These are phyloP conservation scores for Candoia aspera DNA, from an alignment of 2,113 vertebrate genomes.

Conservation along the genomic window DNA sequence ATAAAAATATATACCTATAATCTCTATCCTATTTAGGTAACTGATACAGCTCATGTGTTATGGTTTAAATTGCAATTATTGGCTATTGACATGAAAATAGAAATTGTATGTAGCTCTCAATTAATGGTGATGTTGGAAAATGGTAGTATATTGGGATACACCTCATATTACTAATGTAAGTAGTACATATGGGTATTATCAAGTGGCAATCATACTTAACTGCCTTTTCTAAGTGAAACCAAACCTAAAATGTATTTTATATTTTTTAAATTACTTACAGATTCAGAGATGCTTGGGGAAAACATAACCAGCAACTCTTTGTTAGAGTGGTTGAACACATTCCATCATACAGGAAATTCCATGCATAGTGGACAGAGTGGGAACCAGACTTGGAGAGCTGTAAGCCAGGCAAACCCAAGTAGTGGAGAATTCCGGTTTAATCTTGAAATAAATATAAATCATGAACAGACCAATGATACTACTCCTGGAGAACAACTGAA, in stretches of 20 bases:
- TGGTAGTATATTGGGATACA: background rate
- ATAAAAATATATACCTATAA: background rate
- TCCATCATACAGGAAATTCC: conserved; percentile 89
- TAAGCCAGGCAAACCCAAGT: conserved; percentile 92
- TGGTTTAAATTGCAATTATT: background rate
- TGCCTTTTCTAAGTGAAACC: background rate
- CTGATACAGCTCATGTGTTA: background rate
- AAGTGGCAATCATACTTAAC: background rate
- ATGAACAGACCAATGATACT: conserved; percentile 81
- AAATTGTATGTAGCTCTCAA: conserved; percentile 26
- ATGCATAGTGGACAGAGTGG: conserved; percentile 93
- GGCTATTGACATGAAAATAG: conserved; percentile 59
- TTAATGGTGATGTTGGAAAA: background rate
- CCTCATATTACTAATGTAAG: background rate
- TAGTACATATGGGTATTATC: background rate
- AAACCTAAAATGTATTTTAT: conserved; percentile 21
- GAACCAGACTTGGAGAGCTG: conserved; percentile 94
- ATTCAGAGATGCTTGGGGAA: conserved; percentile 79
- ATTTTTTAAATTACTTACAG: conserved; percentile 69
- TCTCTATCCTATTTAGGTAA: background rate
- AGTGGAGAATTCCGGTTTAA: conserved; percentile 94
- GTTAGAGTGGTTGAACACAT: conserved; percentile 91
- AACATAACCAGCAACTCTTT: conserved; percentile 85
- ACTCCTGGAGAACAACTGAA: conserved; percentile 55
- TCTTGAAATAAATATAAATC: conserved; percentile 95